Base-by-base conservation (phyloP, 2,888 invertebrate genomes). In the Neocrepidodera transversa region DNA sequence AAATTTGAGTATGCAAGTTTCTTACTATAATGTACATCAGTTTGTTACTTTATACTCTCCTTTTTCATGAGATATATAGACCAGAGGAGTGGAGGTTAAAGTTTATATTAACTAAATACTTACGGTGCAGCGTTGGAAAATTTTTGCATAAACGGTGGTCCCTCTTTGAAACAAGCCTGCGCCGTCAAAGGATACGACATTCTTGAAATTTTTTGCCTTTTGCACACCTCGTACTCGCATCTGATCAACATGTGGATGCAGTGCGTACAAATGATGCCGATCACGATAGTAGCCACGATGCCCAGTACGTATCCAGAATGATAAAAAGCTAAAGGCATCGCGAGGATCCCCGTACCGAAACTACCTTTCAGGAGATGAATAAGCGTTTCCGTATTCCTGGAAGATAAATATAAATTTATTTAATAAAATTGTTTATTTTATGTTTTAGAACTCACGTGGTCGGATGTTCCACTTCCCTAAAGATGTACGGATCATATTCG, bases 241-340 rank as follows among this genome's bases (percentile, higher is more conserved):
- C 85, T 86, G 16, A 95, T 87, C 64, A 98, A 82, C 63, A 95
- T 83, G 76, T 96, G 93, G 80, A 97, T 95, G 76, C 97, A 97
- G 79, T 97, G 96, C 2, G 95, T 92, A 80, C 95, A 95, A 28
- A 97, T 85, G 17, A 91, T 78, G 0, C 96, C 97, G 68, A 98
- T 92, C 2, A 93, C 71, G 8, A 93, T 78, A 0, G 97, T 90
- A 5, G 93, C 93, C 14, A 92, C 80, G 1, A 87, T 76, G 7
- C 97, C 97, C 2, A 95, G 86, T 57, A 87, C 81, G 69, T 92
- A 88, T 1, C 95, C 95, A 0, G 95, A 86, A 76, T 95, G 87
- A 68, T 86, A 84, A 76, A 95, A 91, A 0, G 95, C 95, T 66
- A 87, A 85, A 0, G 95, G 95, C 90, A 96, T 92, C 2, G 95